These are phyloP conservation scores for Calyptomena viridis DNA, from an alignment of 2,113 vertebrate species.

Conservation along the genomic window DNA sequence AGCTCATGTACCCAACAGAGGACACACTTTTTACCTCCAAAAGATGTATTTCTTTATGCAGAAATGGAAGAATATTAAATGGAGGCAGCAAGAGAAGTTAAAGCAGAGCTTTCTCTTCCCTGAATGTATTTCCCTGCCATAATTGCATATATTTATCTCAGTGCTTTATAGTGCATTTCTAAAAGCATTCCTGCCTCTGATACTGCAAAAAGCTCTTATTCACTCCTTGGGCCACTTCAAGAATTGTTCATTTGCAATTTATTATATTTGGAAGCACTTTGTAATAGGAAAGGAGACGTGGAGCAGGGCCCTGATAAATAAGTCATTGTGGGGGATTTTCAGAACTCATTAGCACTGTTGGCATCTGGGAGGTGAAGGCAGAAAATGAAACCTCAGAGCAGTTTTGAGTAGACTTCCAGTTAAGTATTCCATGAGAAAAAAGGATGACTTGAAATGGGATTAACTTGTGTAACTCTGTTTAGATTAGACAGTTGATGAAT, in stretches of 20 bases:
- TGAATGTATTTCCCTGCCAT: background rate
- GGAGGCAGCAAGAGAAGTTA: background rate
- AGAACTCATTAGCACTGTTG: background rate
- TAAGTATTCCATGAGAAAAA: background rate
- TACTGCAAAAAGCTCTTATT: background rate
- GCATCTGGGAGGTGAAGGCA: background rate
- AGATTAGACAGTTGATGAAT: background rate
- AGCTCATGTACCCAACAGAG: background rate
- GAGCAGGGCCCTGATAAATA: constrained; percentile 15
- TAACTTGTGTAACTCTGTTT: background rate
- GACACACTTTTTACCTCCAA: background rate
- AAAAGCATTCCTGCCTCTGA: background rate
- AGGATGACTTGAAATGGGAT: background rate
- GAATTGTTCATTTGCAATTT: constrained; percentile 35
- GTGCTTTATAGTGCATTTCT: constrained; percentile 5
- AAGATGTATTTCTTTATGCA: background rate
- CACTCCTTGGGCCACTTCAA: background rate
- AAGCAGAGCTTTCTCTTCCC: background rate
- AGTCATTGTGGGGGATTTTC: background rate
- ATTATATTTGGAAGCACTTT: constrained; percentile 8
- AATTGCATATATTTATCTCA: constrained; percentile 56
- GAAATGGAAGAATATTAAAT: background rate
- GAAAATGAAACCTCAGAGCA: background rate
- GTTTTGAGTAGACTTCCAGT: background rate
- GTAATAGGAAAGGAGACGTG: background rate